These are phyloP conservation scores for Antidorcas marsupialis DNA, from an alignment of 2,113 vertebrate species.

Conservation along the genomic window DNA sequence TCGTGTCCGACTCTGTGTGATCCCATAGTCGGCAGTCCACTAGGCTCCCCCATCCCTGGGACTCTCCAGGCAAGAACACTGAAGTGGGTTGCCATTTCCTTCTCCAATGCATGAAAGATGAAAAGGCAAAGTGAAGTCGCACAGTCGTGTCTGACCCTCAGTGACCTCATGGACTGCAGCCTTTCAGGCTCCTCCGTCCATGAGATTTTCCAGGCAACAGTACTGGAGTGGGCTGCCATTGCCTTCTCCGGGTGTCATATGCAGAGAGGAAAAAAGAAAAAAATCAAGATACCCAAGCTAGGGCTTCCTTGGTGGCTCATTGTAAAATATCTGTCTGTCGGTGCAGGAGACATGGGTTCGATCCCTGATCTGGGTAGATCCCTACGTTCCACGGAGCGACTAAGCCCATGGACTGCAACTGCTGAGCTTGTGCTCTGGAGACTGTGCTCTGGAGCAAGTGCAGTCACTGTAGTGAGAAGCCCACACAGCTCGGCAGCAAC, in stretches of 20 bases:
- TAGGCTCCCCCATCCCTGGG: too few relatives aligned
- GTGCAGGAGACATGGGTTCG: not conserved
- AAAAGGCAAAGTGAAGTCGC: too few relatives aligned
- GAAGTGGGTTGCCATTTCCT: too few relatives aligned
- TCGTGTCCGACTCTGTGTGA: accelerated
- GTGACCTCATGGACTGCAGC: too few relatives aligned
- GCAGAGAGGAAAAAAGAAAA: not conserved
- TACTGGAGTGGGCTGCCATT: too few relatives aligned
- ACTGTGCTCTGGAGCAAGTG: not conserved
- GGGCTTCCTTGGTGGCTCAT: not conserved
- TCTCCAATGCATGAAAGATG: too few relatives aligned
- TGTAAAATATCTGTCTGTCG: not conserved
- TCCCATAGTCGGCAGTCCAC: too few relatives aligned
- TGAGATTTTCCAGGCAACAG: too few relatives aligned
- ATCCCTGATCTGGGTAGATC: not conserved
- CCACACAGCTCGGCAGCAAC: not conserved
- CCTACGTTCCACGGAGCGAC: not conserved
- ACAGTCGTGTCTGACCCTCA: accelerated
- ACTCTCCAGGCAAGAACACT: too few relatives aligned
- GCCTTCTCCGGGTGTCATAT: not conserved
- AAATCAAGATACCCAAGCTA: not conserved
- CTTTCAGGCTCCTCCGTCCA: accelerated
- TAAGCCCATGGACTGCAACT: accelerated
- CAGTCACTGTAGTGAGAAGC: not conserved
- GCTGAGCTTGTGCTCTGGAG: not conserved